Base-by-base conservation (phyloP, 2,797 vertebrate genomes). In the Strix occidentalis region DNA sequence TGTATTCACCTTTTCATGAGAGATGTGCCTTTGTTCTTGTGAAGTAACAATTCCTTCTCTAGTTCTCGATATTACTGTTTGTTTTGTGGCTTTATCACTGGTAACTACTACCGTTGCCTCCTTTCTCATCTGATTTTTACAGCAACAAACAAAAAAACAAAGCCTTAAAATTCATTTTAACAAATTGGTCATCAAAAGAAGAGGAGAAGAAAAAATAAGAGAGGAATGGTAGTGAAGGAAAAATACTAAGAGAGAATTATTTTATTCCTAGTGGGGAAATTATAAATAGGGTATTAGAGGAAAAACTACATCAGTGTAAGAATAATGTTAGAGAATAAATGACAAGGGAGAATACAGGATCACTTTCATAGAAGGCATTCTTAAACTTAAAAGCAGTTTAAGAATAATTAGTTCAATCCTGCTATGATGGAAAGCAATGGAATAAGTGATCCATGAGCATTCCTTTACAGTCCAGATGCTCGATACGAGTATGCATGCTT, bases 1-100 rank as follows among this genome's bases (percentile, higher is more conserved):
- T 88, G 33, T 95, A 97, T 97, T 98, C 98, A 98, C 98, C 98
- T 98, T 98, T 98, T 98, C 98, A 89, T 97, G 94, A 95, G 96
- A 97, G 98, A 98, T 97, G 82, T 97, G 97, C 70, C 98, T 96
- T 96, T 98, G 97, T 72, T 98, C 98, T 94, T 97, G 98, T 97
- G 97, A 97, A 94, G 96, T 95, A 93, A 97, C 72, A 96, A 97
- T 89, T 96, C 72, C 96, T 98, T 98, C 98, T 98, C 98, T 98
- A 97, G 95, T 97, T 98, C 98, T 98, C 0, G 98, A 97, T 79
- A 98, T 95, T 94, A 98, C 41, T 80, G 97, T 98, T 97, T 98
- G 97, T 93, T 98, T 97, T 98, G 97, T 98, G 87, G 96, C 76
- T 98, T 97, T 98, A 87, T 97, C 98, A 79, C 94, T 95, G 91